These are phyloP conservation scores for Nixonia krombeini DNA, from an alignment of 1,140 invertebrate species.

Conservation along the genomic window DNA sequence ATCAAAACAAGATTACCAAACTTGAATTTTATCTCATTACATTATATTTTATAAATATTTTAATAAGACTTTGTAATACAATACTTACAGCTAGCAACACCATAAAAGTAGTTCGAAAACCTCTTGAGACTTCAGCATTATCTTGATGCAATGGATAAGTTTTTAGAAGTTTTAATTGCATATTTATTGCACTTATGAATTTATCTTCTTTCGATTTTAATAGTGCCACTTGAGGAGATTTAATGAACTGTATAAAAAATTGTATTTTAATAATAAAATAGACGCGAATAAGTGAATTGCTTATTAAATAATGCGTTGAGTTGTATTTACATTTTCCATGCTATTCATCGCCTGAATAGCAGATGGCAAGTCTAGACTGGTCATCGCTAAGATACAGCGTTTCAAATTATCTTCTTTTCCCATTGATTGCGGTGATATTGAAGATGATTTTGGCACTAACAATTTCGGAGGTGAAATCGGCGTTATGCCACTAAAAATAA, in stretches of 20 bases:
- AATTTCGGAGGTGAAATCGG: constrained; percentile 71
- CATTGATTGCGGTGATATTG: constrained; percentile 47
- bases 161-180: constrained; percentile 79
- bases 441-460: constrained; percentile 56
- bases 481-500: constrained; percentile 61
- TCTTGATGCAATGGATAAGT: constrained; percentile 65
- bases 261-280: too few species aligned
- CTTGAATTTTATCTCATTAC: not conserved
- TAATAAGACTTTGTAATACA: too few species aligned
- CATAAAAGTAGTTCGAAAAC: constrained; percentile 75
- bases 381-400: constrained; percentile 78
- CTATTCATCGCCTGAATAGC: constrained; percentile 79
- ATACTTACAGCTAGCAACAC: constrained; percentile 77
- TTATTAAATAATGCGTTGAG: too few species aligned
- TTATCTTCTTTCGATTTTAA: constrained; percentile 80
- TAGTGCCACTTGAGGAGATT: constrained; percentile 65
- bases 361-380: constrained; percentile 76
- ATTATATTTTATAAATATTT: constrained; percentile 11
- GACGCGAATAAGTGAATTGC: too few species aligned
- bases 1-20: too few species aligned
- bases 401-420: constrained; percentile 71
- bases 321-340: constrained; percentile 71
- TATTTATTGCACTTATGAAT: constrained; percentile 78
- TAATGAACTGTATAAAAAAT: constrained; percentile 53
- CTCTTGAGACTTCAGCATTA: constrained; percentile 69